These are phyloP conservation scores for Propithecus deckenii DNA, from an alignment of 2,797 vertebrate genomes.

Conservation along the genomic window DNA sequence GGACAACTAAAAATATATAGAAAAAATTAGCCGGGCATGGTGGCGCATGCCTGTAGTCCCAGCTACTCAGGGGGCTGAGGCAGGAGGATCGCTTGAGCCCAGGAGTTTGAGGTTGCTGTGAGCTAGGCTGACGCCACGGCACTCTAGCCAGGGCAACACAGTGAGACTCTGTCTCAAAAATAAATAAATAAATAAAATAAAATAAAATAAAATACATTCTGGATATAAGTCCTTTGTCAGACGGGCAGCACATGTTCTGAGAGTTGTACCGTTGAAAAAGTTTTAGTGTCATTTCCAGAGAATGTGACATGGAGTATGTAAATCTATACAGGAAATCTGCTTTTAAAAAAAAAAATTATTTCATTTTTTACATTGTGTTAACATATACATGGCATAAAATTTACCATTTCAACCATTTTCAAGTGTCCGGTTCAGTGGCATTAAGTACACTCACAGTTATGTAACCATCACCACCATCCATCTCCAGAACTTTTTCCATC, in stretches of 20 bases:
- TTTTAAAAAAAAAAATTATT: background rate
- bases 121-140: too few species aligned
- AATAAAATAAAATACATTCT: background rate
- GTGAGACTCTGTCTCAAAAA: too few species aligned
- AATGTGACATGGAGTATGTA: background rate
- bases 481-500: background rate
- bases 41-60: too few species aligned
- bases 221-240: background rate
- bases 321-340: background rate
- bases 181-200: background rate
- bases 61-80: too few species aligned
- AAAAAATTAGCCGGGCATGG: too few species aligned
- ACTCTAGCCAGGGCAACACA: too few species aligned
- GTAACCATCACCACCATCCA: background rate
- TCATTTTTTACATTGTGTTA: background rate
- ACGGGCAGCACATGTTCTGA: background rate
- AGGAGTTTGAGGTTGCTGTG: too few species aligned
- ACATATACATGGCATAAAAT: background rate
- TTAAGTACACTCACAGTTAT: background rate
- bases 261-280: background rate
- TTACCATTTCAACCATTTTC: background rate
- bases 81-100: too few species aligned
- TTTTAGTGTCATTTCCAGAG: background rate
- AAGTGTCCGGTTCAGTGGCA: background rate
- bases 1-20: too few species aligned